phyloP scores from a whole-genome alignment of 1,140 invertebrate species.

The Chlorops oryzae region DNA sequence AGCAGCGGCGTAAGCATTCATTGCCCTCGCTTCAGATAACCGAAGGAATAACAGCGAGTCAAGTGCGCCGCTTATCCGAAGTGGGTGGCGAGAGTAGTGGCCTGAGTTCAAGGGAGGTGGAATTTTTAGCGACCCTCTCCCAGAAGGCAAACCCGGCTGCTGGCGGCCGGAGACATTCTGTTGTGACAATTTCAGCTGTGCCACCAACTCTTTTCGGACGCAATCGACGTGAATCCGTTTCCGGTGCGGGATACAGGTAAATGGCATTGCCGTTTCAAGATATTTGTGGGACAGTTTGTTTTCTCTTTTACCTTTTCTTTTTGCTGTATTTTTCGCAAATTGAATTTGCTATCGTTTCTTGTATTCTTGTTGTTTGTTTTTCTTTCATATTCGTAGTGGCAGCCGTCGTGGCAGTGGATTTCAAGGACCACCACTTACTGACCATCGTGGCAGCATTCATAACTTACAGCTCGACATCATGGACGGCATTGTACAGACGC shows the following conservation, averaged over 20 bases:
- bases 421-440: conserved; percentile 60
- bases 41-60: conserved; percentile 74
- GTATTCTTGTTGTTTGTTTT: conserved; percentile 4
- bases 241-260: conserved; percentile 55
- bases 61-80: conserved; percentile 72
- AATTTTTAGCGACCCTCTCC: conserved; percentile 61
- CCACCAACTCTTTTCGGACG: conserved; percentile 67
- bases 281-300: background rate
- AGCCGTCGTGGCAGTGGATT: conserved; percentile 40
- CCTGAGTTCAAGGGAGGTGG: conserved; percentile 62
- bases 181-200: conserved; percentile 74
- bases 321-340: conserved; percentile 1
- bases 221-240: conserved; percentile 72
- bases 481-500: conserved; percentile 75
- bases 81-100: conserved; percentile 63
- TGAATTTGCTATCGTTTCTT: too few species aligned
- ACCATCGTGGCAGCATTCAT: conserved; percentile 65
- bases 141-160: conserved; percentile 51
- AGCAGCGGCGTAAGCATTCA: conserved; percentile 68
- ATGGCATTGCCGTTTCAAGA: background rate
- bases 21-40: conserved; percentile 74
- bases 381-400: conserved; percentile 22
- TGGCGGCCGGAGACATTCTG: conserved; percentile 71
- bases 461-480: conserved; percentile 78
- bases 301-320: conserved; percentile 2